These are phyloP conservation scores for Apotomis betuletana DNA, from an alignment of 2,888 invertebrate species.

Conservation along the genomic window DNA sequence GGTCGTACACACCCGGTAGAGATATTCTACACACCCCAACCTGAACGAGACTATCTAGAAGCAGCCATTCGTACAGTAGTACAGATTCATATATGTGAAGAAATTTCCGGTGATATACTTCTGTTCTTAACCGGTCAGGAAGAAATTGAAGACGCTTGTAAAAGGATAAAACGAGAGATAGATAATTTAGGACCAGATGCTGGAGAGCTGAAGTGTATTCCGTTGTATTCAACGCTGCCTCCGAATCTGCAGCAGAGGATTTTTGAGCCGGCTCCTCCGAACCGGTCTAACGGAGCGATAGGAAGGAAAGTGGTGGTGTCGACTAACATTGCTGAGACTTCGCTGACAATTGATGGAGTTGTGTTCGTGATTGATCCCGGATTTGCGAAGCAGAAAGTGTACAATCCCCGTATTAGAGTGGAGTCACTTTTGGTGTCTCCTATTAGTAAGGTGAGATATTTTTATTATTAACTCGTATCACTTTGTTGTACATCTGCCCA, in stretches of 20 bases:
- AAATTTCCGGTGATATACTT: slow-evolving; percentile 94
- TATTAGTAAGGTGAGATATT: slow-evolving; percentile 89
- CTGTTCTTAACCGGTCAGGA: slow-evolving; percentile 93
- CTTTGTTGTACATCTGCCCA: no score
- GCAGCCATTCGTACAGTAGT: slow-evolving; percentile 98
- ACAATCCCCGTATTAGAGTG: slow-evolving; percentile 93
- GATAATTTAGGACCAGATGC: slow-evolving; percentile 98
- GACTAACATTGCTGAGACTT: slow-evolving; percentile 99
- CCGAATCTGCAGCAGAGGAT: slow-evolving; percentile 98
- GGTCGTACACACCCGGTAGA: slow-evolving; percentile 83
- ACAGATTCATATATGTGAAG: slow-evolving; percentile 98
- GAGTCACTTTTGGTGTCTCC: slow-evolving; percentile 99
- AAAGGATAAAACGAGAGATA: slow-evolving; percentile 96
- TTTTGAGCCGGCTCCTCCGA: slow-evolving; percentile 98
- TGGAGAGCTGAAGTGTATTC: slow-evolving; percentile 99
- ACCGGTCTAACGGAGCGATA: slow-evolving; percentile 93
- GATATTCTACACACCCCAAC: slow-evolving; percentile 99
- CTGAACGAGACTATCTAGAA: slow-evolving; percentile 98
- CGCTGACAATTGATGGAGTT: slow-evolving; percentile 99
- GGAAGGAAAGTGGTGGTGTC: slow-evolving; percentile 98
- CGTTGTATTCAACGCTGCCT: slow-evolving; percentile 98
- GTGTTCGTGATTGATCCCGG: slow-evolving; percentile 99
- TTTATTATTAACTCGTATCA: no score
- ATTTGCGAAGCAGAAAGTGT: slow-evolving; percentile 99
- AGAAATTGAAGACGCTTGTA: slow-evolving; percentile 99